These are phyloP conservation scores for Ceyx margarethae DNA, from an alignment of 2,113 vertebrate genomes.

Conservation along the genomic window DNA sequence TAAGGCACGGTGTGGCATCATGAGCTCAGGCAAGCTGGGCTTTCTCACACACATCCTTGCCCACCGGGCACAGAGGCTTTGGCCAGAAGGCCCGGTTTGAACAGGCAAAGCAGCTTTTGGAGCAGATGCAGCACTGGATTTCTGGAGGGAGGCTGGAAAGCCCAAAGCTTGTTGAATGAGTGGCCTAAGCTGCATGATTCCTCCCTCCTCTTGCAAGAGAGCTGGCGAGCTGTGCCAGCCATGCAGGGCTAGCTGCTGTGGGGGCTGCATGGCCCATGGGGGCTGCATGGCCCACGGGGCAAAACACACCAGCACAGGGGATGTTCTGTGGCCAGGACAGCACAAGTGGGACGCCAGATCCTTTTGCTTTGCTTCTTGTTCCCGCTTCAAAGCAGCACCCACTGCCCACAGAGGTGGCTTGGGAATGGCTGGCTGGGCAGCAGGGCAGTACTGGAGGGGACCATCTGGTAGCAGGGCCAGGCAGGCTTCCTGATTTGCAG, in stretches of 20 bases:
- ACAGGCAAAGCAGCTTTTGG: fast-evolving
- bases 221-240: neutral
- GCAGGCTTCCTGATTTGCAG: neutral
- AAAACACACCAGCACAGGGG: fast-evolving
- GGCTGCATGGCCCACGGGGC: neutral
- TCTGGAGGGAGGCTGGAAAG: neutral
- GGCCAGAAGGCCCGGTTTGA: neutral
- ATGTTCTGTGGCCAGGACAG: fast-evolving
- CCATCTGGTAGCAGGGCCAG: fast-evolving
- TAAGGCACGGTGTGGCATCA: fast-evolving
- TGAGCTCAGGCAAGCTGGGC: neutral
- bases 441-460: neutral
- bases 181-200: neutral
- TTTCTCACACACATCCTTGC: fast-evolving
- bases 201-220: neutral
- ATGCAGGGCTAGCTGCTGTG: fast-evolving
- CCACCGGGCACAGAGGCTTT: neutral
- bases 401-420: neutral
- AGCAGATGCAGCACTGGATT: neutral
- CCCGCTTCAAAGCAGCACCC: neutral
- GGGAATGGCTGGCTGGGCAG: neutral
- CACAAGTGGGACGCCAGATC: neutral
- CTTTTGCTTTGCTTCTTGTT: neutral
- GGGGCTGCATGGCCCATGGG: fast-evolving
- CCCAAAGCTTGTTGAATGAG: neutral